Evolutionary conservation across 2,888 invertebrate species (phyloP).

Genomic region (Phengaris arion): DNA sequence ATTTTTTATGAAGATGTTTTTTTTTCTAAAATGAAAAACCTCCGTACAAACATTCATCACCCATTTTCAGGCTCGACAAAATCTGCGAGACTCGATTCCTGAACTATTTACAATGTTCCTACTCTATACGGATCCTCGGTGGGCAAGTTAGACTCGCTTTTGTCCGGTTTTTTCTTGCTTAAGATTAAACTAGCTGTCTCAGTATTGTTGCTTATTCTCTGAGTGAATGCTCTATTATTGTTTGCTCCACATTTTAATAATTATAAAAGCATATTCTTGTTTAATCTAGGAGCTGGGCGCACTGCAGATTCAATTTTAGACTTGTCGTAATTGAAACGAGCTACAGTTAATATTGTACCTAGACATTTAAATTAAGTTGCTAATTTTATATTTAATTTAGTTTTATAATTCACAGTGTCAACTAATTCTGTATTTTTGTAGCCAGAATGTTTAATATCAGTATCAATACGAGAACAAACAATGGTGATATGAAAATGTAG

Average conservation of each 20-base stretch:
- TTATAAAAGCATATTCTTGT: slow-evolving; percentile 7
- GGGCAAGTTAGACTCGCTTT: too few relatives aligned
- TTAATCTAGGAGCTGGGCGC: neutral
- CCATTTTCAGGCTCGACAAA: too few relatives aligned
- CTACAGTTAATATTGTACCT: neutral
- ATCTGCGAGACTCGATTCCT: too few relatives aligned
- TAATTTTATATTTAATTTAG: neutral
- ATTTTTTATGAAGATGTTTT: too few relatives aligned
- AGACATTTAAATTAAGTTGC: neutral
- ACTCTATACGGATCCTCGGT: too few relatives aligned
- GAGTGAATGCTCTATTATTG: neutral
- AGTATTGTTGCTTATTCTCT: slow-evolving; percentile 5
- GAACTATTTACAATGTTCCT: too few relatives aligned
- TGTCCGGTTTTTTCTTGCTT: neutral
- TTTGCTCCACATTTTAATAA: neutral
- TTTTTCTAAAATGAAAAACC: too few relatives aligned
- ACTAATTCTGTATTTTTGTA: neutral
- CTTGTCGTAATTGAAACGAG: neutral
- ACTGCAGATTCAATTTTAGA: slow-evolving; percentile 3
- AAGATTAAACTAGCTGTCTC: neutral
- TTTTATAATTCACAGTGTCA: neutral
- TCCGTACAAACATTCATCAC: too few relatives aligned
- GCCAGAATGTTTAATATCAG: neutral
- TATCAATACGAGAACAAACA: neutral
- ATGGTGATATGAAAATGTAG: neutral